Base-by-base conservation (phyloP, 2,888 invertebrate genomes). In the Agrochola lychnidis region DNA sequence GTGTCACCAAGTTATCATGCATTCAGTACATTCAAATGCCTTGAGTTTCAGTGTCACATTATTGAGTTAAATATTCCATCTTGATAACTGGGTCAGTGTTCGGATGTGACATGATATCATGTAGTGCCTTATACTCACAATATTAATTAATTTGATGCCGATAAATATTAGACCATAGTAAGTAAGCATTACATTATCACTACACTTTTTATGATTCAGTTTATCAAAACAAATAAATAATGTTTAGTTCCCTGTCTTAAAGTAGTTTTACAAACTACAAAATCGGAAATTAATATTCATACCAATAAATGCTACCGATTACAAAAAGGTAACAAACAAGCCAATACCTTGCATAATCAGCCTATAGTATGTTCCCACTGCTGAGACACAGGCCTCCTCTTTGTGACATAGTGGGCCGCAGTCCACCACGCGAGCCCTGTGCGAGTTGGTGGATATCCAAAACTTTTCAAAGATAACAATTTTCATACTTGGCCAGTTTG, bases 1-100 rank as follows among this genome's bases (percentile, higher is more conserved):
- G 22, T 61, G 42, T 62, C 42, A 64, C 30, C 6, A 74, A 70
- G 53, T 68, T 63, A 67, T 76, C 45, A 76, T 59, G 19, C 19
- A 82, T 79, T 71, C 66, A 72, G 14, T 66, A 70, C 36, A 63
- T 62, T 45, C 3, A 57, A 63, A 25, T 0, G 1, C 74, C 62
- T 77, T 82, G 68, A 57, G 40, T 66, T 78, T 75, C 70, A 79
- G 59, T 80, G 78, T 77, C 63, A 84, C 59, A 67, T 77, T 83
- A 68, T 80, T 59, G 48, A 78, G 53, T 66, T 81, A 51, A 51
- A 56, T 74, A 79, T 78, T 83, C 70, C 53, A 72, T 73, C n/a
- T 57, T 77, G 56, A 78, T 66, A 80, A 68, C 56, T 78, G 68
- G 78, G 83, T 76, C 79, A 85, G 56, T 71, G 40, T 73, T 83